A percentile compares a stretch with the other conserved stretches of the same genome.
These are phyloP conservation scores for Pelecanoides urinatrix DNA, from an alignment of 2,113 vertebrate genomes.

Conservation along the genomic window DNA sequence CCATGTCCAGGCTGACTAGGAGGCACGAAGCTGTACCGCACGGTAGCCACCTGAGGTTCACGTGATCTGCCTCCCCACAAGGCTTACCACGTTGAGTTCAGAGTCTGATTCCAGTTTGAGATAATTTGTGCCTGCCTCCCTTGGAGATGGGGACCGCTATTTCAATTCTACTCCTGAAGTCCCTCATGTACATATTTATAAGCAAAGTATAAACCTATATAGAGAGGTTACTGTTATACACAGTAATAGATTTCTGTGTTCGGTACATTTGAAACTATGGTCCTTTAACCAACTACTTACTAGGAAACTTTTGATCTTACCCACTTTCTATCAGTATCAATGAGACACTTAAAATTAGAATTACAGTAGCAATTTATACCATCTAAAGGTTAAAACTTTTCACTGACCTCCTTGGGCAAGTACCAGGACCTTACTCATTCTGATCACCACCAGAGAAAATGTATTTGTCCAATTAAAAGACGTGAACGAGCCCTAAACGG, in stretches of 20 bases:
- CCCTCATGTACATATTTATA: neutral
- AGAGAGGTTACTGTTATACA: neutral
- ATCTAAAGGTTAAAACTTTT: neutral
- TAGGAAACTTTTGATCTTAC: neutral
- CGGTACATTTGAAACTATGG: neutral
- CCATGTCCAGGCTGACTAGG: neutral
- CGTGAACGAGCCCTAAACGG: fast-evolving
- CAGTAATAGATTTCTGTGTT: neutral
- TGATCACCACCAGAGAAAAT: neutral
- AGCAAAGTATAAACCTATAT: neutral
- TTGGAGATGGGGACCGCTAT: neutral
- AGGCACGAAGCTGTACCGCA: neutral
- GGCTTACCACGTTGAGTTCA: neutral
- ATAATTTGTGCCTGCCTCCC: neutral
- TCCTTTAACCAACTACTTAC: neutral
- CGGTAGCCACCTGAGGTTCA: neutral
- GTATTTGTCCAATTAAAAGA: neutral
- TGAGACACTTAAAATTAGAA: neutral
- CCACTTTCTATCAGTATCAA: neutral
- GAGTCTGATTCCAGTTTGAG: neutral
- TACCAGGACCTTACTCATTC: neutral
- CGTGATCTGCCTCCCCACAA: neutral
- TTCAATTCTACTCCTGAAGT: neutral
- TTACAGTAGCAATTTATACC: neutral
- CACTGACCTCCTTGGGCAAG: neutral